Percentiles rank a stretch among this genome's conserved stretches.
phyloP scores from a whole-genome alignment of 2,797 vertebrate genomes.

The Sebastes matsubarae region DNA sequence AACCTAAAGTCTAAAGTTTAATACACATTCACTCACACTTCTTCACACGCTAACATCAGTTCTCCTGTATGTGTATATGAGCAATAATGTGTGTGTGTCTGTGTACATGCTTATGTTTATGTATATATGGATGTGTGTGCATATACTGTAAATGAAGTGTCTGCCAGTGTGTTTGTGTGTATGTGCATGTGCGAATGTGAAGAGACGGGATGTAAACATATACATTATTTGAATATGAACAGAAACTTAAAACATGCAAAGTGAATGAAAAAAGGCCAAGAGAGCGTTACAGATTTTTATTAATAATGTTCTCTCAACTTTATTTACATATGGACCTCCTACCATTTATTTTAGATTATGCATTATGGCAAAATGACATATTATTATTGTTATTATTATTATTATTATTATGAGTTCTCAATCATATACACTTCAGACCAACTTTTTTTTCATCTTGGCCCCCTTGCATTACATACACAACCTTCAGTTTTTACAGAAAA shows the following conservation, averaged over 20 bases:
- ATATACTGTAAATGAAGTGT: not conserved
- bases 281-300: not conserved
- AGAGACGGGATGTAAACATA: no score
- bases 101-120: not conserved
- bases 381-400: no score
- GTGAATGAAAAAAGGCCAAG: no score
- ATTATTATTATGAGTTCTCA: no score
- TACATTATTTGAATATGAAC: no score
- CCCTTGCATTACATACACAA: no score
- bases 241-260: no score
- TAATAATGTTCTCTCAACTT: not conserved
- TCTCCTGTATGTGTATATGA: not conserved
- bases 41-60: slow-evolving; percentile 1
- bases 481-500: no score
- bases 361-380: no score
- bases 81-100: not conserved
- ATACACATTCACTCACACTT: not conserved
- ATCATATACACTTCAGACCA: no score
- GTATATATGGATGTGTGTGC: not conserved
- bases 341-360: not conserved
- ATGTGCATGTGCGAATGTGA: not conserved
- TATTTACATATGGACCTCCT: not conserved
- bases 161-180: not conserved
- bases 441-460: no score
- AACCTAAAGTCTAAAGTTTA: not conserved